A percentile compares a stretch with the other conserved stretches of the same genome.
Evolutionary conservation across 1,140 invertebrate species (phyloP).

Genomic region (Calephelis virginiensis): DNA sequence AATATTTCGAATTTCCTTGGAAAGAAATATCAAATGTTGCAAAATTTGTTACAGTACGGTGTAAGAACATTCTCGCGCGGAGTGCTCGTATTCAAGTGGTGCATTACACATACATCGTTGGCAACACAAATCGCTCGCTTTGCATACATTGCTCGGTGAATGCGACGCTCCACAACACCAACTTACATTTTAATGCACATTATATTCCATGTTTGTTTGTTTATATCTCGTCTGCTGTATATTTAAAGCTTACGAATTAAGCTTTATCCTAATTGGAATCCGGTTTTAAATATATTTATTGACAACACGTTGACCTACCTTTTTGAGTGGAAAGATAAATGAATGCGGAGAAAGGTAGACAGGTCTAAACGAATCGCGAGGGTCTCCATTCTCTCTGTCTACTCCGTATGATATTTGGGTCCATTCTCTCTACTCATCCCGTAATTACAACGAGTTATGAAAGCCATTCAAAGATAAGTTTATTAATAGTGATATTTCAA

Average conservation of each 20-base stretch:
- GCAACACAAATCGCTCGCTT: slow-evolving; percentile 47
- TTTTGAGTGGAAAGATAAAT: too few relatives aligned
- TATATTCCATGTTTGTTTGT: slow-evolving; percentile 13
- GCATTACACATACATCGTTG: slow-evolving; percentile 41
- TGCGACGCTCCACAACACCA: slow-evolving; percentile 26
- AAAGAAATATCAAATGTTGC: neutral
- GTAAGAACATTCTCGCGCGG: slow-evolving; percentile 26
- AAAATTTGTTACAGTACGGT: slow-evolving; percentile 25
- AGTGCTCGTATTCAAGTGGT: slow-evolving; percentile 37
- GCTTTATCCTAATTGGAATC: too few relatives aligned
- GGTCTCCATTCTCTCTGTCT: too few relatives aligned
- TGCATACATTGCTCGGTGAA: slow-evolving; percentile 39
- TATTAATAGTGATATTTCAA: too few relatives aligned
- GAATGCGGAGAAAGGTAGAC: too few relatives aligned
- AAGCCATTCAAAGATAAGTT: too few relatives aligned
- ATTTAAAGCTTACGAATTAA: neutral
- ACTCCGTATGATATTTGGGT: too few relatives aligned
- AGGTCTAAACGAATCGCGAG: too few relatives aligned
- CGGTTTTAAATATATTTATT: too few relatives aligned
- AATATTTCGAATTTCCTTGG: neutral
- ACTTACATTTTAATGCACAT: slow-evolving; percentile 28
- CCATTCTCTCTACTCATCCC: too few relatives aligned
- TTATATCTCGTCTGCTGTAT: neutral
- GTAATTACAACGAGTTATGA: too few relatives aligned
- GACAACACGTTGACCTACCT: too few relatives aligned